Evolutionary conservation across 2,797 vertebrate genomes (phyloP).

Genomic region (Acipenser oxyrinchus): DNA sequence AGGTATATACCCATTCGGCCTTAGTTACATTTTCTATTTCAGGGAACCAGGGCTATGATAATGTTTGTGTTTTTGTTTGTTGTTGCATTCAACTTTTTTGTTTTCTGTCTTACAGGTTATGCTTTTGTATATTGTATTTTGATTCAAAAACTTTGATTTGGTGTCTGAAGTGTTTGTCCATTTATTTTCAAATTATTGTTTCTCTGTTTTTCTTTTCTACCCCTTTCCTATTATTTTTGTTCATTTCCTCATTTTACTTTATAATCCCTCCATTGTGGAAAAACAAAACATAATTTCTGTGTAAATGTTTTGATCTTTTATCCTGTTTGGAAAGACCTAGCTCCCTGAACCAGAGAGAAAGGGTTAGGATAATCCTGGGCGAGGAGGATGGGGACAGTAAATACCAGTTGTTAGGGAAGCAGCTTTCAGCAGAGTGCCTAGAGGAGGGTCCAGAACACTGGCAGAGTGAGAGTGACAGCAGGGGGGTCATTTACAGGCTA

Average conservation of each 20-base stretch:
- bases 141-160: slow-evolving; percentile 34
- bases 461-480: slow-evolving; percentile 56
- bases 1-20: no score
- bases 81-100: no score
- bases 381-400: slow-evolving; percentile 71
- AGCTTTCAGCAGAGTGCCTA: slow-evolving; percentile 66
- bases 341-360: slow-evolving; percentile 57
- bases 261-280: neutral
- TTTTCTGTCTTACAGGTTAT: slow-evolving; percentile 24
- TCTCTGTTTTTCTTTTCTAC: slow-evolving; percentile 39
- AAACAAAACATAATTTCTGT: no score
- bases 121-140: slow-evolving; percentile 17
- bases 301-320: slow-evolving; percentile 14
- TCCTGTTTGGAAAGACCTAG: slow-evolving; percentile 49
- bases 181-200: slow-evolving; percentile 34
- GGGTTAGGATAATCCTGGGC: slow-evolving; percentile 79
- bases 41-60: no score
- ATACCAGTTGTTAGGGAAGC: slow-evolving; percentile 62
- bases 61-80: no score
- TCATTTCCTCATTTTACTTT: slow-evolving; percentile 6
- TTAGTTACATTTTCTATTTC: no score
- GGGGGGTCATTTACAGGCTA: slow-evolving; percentile 44
- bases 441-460: slow-evolving; percentile 69
- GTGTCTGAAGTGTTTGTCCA: slow-evolving; percentile 18
- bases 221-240: slow-evolving; percentile 26